phyloP scores from a whole-genome alignment of 1,140 invertebrate genomes.

The Polypedilum pembai region DNA sequence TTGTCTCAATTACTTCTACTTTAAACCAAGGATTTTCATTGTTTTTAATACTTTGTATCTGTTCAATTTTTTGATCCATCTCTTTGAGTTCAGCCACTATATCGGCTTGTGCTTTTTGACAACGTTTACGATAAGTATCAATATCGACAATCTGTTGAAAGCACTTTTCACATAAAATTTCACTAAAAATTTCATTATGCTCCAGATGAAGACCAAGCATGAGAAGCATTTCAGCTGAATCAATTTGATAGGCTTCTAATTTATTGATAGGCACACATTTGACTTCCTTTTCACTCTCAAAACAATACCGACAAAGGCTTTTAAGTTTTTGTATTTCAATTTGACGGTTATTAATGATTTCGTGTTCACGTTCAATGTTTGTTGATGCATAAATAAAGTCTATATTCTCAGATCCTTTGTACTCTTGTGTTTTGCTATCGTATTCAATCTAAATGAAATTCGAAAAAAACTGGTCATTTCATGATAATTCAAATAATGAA shows the following conservation, averaged over 20 bases:
- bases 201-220: not conserved
- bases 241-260: not conserved
- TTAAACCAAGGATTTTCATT: not conserved
- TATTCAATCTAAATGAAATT: not conserved
- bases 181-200: not conserved
- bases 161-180: slow-evolving; percentile 4
- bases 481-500: not conserved
- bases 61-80: not conserved
- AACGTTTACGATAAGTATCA: not conserved
- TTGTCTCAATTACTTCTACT: not conserved
- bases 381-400: not conserved
- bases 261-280: not conserved
- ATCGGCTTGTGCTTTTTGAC: not conserved
- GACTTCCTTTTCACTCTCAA: not conserved
- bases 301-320: not conserved
- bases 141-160: not conserved
- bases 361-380: not conserved
- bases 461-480: not conserved
- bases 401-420: not conserved
- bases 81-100: not conserved
- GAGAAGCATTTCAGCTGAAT: not conserved
- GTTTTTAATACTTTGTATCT: not conserved
- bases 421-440: not conserved
- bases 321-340: not conserved
- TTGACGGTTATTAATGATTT: not conserved